Evolutionary conservation across 2,888 invertebrate species (phyloP).

Genomic region (Amblyjoppa fuscipennis): DNA sequence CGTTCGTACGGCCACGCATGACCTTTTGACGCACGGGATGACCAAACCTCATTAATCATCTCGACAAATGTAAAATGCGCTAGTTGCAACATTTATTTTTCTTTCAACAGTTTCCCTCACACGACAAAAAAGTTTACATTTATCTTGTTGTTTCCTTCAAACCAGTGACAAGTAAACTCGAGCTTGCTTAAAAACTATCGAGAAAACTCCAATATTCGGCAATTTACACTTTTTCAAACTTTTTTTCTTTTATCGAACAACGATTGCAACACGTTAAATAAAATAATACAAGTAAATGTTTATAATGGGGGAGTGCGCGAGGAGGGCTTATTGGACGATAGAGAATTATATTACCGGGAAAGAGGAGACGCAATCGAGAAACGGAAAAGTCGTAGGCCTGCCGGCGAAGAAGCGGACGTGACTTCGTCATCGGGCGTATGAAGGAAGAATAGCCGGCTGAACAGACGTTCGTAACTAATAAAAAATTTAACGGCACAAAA

Average conservation of each 20-base stretch:
- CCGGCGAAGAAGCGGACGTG: constrained; percentile 56
- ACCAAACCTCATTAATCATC: constrained; percentile 27
- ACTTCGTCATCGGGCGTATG: constrained; percentile 36
- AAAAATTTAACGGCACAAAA: constrained; percentile 49
- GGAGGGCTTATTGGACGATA: constrained; percentile 27
- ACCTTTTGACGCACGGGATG: constrained; percentile 40
- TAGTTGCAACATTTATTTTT: not conserved
- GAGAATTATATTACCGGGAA: constrained; percentile 56
- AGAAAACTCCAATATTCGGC: not conserved
- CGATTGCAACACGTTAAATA: not conserved
- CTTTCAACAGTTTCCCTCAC: not conserved
- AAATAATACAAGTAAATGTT: not conserved
- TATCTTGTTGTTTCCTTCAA: not conserved
- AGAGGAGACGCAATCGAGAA: constrained; percentile 52
- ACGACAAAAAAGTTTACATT: not conserved
- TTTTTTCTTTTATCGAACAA: not conserved
- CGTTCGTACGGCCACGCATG: constrained; percentile 44
- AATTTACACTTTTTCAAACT: not conserved
- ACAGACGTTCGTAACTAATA: constrained; percentile 32
- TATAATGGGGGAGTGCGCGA: constrained; percentile 7
- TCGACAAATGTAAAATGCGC: constrained; percentile 26
- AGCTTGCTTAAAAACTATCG: not conserved
- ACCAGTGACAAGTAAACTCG: not conserved
- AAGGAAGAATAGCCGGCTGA: constrained; percentile 28
- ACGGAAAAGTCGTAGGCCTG: constrained; percentile 41